Evolutionary conservation across 2,797 vertebrate species (phyloP).

Genomic region (Artibeus lituratus): DNA sequence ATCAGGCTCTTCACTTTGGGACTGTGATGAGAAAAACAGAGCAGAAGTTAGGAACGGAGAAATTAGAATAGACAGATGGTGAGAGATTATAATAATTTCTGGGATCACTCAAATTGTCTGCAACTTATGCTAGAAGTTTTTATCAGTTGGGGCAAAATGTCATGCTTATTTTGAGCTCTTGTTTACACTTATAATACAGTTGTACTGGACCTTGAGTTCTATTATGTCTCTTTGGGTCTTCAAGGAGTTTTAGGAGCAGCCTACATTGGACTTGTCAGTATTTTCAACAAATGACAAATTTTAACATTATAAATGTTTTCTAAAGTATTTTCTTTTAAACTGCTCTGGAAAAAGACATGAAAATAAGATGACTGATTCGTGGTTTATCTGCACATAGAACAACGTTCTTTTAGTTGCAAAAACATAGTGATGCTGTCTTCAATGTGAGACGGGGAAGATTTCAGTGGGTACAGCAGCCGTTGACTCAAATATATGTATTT

Average conservation of each 20-base stretch:
- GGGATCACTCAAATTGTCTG: slow-evolving; percentile 45
- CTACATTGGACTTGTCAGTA: not conserved
- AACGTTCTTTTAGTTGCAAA: slow-evolving; percentile 15
- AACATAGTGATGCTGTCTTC: not conserved
- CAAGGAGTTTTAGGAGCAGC: slow-evolving; percentile 24
- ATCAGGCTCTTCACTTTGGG: slow-evolving; percentile 67
- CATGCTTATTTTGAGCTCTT: slow-evolving; percentile 41
- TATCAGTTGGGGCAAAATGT: slow-evolving; percentile 43
- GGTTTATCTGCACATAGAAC: slow-evolving; percentile 1
- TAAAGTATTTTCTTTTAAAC: slow-evolving; percentile 30
- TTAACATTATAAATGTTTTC: slow-evolving; percentile 13
- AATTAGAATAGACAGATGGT: slow-evolving; percentile 66
- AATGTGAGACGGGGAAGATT: not conserved
- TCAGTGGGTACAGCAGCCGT: not conserved
- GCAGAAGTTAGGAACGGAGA: slow-evolving; percentile 54
- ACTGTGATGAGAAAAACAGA: slow-evolving; percentile 36
- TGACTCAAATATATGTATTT: slow-evolving; percentile 10
- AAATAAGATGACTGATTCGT: slow-evolving; percentile 7
- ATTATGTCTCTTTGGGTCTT: slow-evolving; percentile 7
- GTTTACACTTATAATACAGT: not conserved
- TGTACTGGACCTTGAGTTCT: not conserved
- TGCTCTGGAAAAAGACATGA: not conserved
- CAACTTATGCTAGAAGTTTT: slow-evolving; percentile 31
- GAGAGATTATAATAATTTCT: slow-evolving; percentile 60
- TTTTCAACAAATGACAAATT: not conserved